Base-by-base conservation (phyloP, 1,140 invertebrate genomes). In the Euwallacea fornicatus region DNA sequence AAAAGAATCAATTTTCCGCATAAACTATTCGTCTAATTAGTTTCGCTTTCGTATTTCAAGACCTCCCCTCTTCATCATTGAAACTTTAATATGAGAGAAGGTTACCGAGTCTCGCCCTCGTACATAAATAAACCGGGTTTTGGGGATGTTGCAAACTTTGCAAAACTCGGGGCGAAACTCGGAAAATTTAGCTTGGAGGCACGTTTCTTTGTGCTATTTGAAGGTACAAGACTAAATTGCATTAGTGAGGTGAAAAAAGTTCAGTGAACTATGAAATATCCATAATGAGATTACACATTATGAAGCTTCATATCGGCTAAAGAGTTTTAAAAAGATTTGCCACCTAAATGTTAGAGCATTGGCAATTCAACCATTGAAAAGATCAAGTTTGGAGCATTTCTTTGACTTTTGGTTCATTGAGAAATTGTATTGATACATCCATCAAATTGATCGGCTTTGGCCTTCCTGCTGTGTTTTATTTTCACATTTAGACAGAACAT, bases 71-170 rank as follows among this genome's bases (percentile, higher is more conserved):
- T 33, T 33, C 55, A 58, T 58, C 55, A 58, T 58, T 9, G 10
- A 58, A 58, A 16, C 55, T 58, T 58, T 58, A 58, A 58, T 16
- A 58, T 8, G 9, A 10, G 21, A 58, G n/a, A 21, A 58, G 55
- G 55, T 58, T 58, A 58, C 55, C 55, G n/a, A 58, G 55, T 21
- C 21, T 15, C 16, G 55, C 16, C 16, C 16, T 10, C 55, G 10
- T 33, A 58, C 55, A 58, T 58, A 58, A 58, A 58, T 58, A 58
- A 58, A 58, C 55, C 55, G 21, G 55, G 16, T 33, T 58, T 33
- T 33, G 21, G 15, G 13, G 55, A 41, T 15, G 21, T 58, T 15
- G 55, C 55, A 58, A 58, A 58, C 55, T 33, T 33, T 15, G 55
- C 55, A 58, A 58, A 50, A 58, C 55, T 15, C 55, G 21, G 21